These are phyloP conservation scores for Tragopan temminckii DNA, from an alignment of 2,797 vertebrate species.

Conservation along the genomic window DNA sequence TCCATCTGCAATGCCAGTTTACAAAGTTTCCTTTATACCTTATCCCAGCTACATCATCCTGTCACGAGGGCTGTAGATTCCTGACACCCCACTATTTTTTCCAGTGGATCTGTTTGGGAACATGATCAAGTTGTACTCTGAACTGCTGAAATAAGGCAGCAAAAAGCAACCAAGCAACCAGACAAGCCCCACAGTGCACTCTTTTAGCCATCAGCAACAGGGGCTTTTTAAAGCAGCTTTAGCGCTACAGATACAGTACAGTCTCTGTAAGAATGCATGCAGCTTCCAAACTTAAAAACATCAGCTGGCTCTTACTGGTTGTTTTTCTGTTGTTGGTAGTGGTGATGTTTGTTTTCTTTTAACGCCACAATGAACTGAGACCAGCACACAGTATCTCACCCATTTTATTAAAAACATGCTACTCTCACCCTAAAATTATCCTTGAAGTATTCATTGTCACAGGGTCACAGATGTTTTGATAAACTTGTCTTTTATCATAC, in stretches of 20 bases:
- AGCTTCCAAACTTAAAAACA: not conserved
- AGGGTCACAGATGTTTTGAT: not conserved
- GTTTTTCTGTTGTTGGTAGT: not conserved
- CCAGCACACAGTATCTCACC: not conserved
- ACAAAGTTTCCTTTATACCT: not conserved
- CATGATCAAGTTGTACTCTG: not conserved
- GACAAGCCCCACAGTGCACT: rapidly evolving
- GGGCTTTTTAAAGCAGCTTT: not conserved
- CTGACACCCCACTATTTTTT: not conserved
- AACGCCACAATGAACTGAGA: not conserved
- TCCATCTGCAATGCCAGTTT: not conserved
- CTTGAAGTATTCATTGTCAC: not conserved
- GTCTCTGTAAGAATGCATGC: rapidly evolving
- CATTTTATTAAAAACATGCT: not conserved
- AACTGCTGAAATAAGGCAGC: not conserved
- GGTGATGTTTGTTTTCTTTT: not conserved
- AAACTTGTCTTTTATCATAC: not conserved
- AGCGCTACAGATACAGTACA: not conserved
- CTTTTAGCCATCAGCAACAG: not conserved
- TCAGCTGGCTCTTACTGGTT: not conserved
- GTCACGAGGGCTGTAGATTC: not conserved
- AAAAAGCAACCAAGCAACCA: not conserved
- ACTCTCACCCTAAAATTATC: not conserved
- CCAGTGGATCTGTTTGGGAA: not conserved
- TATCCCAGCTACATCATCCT: not conserved